These are phyloP conservation scores for Lepidotrigona ventralis DNA, from an alignment of 1,140 invertebrate genomes.

Conservation along the genomic window DNA sequence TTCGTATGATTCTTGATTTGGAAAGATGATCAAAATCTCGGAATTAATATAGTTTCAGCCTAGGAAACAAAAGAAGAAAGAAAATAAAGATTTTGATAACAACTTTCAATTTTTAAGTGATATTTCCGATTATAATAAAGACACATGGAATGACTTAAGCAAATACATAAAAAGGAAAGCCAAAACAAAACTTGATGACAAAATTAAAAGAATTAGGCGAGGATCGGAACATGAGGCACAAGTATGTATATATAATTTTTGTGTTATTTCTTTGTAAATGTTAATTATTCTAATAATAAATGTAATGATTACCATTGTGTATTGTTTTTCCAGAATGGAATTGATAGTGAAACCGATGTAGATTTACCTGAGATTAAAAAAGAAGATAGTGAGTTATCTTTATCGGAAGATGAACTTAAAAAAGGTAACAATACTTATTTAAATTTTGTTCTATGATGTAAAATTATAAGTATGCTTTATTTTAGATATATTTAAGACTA, in stretches of 20 bases:
- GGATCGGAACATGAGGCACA: constrained; percentile 75
- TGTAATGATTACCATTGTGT: constrained; percentile 18
- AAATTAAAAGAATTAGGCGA: constrained; percentile 85
- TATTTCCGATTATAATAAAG: constrained; percentile 88
- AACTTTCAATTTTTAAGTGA: constrained; percentile 88
- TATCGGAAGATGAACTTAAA: constrained; percentile 87
- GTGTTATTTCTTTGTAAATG: constrained; percentile 25
- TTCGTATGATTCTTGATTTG: background rate
- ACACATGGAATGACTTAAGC: constrained; percentile 91
- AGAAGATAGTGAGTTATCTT: constrained; percentile 73
- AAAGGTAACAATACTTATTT: constrained; percentile 79
- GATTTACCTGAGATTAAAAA: constrained; percentile 68
- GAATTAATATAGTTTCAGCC: constrained; percentile 85
- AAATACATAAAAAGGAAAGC: constrained; percentile 91
- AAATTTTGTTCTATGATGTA: background rate
- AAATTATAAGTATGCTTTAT: constrained; percentile 31
- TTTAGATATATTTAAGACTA: constrained; percentile 75
- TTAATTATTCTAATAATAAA: background rate
- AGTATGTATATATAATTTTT: constrained; percentile 56
- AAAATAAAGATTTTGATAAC: constrained; percentile 86
- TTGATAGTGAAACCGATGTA: constrained; percentile 66
- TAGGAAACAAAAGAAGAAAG: constrained; percentile 86
- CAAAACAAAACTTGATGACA: constrained; percentile 91
- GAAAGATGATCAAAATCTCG: constrained; percentile 26
- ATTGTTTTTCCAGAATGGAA: constrained; percentile 47